Evolutionary conservation across 2,888 invertebrate genomes (phyloP), one percentile per base, ranked within the genome.

Genomic region (Arge pagana): DNA sequence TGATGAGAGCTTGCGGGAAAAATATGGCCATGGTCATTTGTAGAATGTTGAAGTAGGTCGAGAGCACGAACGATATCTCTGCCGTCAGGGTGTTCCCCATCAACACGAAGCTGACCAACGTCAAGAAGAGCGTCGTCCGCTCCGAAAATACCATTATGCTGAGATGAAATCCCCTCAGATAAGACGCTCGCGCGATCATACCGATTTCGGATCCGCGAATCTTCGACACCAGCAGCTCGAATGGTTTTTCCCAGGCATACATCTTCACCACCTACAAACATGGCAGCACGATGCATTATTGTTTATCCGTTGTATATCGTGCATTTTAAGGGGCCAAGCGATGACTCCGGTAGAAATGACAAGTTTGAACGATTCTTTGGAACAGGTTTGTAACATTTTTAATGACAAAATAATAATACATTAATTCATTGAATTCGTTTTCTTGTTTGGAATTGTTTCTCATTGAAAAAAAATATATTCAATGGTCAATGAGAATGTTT

Each of bases 191-290:
- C 26, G 84, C 81, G 64, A 84, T 80, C 67, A 82, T 80, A 49
- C 82, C 79, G 59, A 84, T 81, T 64, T 83, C 86, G 67, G 83
- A 88, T 80, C 85, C 85, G 66, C 94, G 79, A 2, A 90, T 87
- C 52, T 85, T 77, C 5, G 85, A 84, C 10, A 94, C 87, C n/a
- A 93, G 81, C 58, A 86, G 82, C 56, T 89, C 87, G 70, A 95
- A 94, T 1, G 93, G 90, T 63, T 86, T 88, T 74, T 95, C 95
- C 89, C 94, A 95, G 8, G 93, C 89, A 72, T 93, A 94, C 93
- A 95, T 94, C 82, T 95, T 95, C 60, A 95, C 92, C 2, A 93
- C 91, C 79, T 89, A 86, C 71, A 94, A 91, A 72, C 7, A 83
- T 76, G 26, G n/a, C n/a, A n/a, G n/a, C n/a, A n/a, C 83, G 78